These are phyloP conservation scores for Epizoanthus illoricatus DNA, from an alignment of 92 coral and sea anemone species.

Conservation along the genomic window DNA sequence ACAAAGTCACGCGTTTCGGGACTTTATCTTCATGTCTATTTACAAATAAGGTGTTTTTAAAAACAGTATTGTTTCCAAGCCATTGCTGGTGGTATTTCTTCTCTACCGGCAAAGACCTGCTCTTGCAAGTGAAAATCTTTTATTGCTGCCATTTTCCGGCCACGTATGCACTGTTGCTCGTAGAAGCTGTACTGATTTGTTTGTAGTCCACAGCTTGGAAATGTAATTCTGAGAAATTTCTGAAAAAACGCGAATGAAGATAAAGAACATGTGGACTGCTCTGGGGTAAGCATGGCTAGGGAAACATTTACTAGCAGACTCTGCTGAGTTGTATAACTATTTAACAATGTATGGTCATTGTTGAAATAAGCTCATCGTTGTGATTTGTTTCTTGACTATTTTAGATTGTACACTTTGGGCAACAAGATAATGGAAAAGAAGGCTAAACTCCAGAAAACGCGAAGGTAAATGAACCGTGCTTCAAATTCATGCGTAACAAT, in stretches of 20 bases:
- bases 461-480: conserved; percentile 35
- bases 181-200: conserved; percentile 7
- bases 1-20: not conserved
- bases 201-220: not conserved
- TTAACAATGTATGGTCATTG: not conserved
- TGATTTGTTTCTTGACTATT: not conserved
- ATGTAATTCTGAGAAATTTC: not conserved
- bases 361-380: conserved; percentile 17
- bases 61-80: conserved; percentile 1
- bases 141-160: conserved; percentile 33
- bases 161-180: conserved; percentile 28
- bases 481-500: not conserved
- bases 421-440: conserved; percentile 27
- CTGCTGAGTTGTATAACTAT: not conserved
- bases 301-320: not conserved
- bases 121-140: conserved; percentile 20
- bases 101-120: conserved; percentile 40
- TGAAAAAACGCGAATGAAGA: conserved; percentile 20
- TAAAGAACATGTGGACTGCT: conserved; percentile 38
- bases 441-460: conserved; percentile 20
- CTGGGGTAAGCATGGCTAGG: conserved; percentile 9
- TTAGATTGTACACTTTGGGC: conserved; percentile 36
- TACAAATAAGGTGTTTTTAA: conserved; percentile 21
- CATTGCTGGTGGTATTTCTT: conserved; percentile 28
- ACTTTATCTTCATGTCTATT: not conserved